Conservation (phyloP, 2,888 invertebrate species). For the Parapristionchus giblindavisi region DNA sequence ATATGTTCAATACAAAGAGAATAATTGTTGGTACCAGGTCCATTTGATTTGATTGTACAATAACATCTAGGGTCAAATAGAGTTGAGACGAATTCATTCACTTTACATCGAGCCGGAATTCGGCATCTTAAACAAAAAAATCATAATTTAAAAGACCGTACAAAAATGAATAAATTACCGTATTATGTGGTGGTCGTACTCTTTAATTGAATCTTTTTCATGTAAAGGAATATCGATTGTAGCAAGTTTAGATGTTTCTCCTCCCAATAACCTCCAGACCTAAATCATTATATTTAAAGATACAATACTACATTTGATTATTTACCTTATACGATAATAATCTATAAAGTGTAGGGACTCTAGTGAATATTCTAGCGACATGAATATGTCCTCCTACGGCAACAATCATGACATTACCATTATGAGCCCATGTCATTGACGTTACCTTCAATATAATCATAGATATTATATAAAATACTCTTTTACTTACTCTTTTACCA, state of each 20-base stretch:
- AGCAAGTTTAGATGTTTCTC: slow-evolving; percentile 73
- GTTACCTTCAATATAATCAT: slow-evolving; percentile 75
- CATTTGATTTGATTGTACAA: slow-evolving; percentile 84
- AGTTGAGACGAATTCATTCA: slow-evolving; percentile 90
- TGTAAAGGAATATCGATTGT: slow-evolving; percentile 86
- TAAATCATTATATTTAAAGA: slow-evolving; percentile 40
- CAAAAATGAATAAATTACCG: slow-evolving; percentile 75
- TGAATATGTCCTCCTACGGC: slow-evolving; percentile 84
- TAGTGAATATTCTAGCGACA: slow-evolving; percentile 73
- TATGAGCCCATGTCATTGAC: slow-evolving; percentile 97
- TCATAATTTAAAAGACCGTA: not conserved
- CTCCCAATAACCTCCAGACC: slow-evolving; percentile 59
- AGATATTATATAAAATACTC: not conserved
- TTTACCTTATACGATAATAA: slow-evolving; percentile 26
- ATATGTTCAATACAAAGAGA: slow-evolving; percentile 85
- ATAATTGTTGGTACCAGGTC: slow-evolving; percentile 70
- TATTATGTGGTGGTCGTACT: slow-evolving; percentile 80
- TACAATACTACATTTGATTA: not conserved
- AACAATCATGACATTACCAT: slow-evolving; percentile 84
- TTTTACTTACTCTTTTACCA: not conserved
- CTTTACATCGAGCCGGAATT: slow-evolving; percentile 86
- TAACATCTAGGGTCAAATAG: slow-evolving; percentile 89
- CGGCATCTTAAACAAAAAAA: slow-evolving; percentile 80
- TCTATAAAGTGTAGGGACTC: slow-evolving; percentile 28
- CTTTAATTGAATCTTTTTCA: slow-evolving; percentile 53